Evolutionary conservation across 1,140 invertebrate species (phyloP).

Genomic region (Macrocentrus cingulum): DNA sequence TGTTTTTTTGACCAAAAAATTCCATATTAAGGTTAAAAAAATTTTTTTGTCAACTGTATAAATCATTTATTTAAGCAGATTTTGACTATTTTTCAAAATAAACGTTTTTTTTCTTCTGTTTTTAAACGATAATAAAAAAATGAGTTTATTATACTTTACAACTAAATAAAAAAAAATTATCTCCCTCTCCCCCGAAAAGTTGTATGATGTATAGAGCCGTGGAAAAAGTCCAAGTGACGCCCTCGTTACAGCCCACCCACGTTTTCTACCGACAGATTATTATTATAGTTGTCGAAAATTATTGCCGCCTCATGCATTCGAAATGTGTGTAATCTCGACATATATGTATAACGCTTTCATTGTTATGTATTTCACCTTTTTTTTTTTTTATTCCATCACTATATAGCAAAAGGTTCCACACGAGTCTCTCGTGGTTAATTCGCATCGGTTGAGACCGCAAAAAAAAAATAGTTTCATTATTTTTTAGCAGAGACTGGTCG

Average conservation of each 20-base stretch:
- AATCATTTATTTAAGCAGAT: too few relatives aligned
- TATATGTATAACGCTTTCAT: neutral
- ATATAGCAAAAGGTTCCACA: neutral
- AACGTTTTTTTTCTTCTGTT: too few relatives aligned
- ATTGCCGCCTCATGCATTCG: conserved; percentile 8
- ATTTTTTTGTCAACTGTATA: too few relatives aligned
- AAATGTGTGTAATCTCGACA: conserved; percentile 10
- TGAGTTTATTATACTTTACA: too few relatives aligned
- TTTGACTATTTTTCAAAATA: too few relatives aligned
- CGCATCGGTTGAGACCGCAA: neutral
- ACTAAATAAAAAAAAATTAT: too few relatives aligned
- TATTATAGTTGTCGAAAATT: conserved; percentile 5
- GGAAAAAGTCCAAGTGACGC: too few relatives aligned
- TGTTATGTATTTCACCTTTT: neutral
- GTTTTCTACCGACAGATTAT: neutral
- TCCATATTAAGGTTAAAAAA: too few relatives aligned
- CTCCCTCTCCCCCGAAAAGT: conserved; percentile 35
- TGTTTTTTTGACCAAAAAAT: too few relatives aligned
- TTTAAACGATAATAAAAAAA: too few relatives aligned
- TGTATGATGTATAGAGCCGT: neutral
- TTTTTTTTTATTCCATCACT: neutral
- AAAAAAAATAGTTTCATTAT: conserved; percentile 9
- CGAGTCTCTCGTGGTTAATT: neutral
- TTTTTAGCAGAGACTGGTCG: too few relatives aligned
- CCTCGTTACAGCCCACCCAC: neutral